Conservation (phyloP, 2,113 vertebrate species). For the Odobenus rosmarus region DNA sequence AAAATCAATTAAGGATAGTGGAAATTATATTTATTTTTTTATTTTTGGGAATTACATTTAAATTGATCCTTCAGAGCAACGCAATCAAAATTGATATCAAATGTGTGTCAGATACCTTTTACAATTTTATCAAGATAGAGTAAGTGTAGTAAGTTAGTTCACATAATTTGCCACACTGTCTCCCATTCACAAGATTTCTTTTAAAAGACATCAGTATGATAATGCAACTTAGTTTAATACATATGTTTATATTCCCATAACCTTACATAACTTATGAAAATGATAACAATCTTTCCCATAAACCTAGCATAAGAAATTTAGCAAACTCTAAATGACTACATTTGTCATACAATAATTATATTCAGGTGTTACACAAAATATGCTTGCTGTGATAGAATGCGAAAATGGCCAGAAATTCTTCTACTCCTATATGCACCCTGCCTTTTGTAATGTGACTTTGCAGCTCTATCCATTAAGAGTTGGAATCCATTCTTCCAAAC, state of each 20-base stretch:
- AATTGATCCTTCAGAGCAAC: slow-evolving; percentile 9
- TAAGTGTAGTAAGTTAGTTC: background rate
- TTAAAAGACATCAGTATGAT: background rate
- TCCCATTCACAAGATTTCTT: slow-evolving; percentile 9
- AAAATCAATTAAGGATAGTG: slow-evolving; percentile 50
- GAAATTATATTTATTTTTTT: background rate
- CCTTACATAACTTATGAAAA: background rate
- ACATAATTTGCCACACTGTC: background rate
- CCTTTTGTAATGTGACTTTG: background rate
- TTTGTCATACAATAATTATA: background rate
- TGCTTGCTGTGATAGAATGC: background rate
- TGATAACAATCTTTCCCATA: background rate
- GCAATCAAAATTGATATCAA: slow-evolving; percentile 38
- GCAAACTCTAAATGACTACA: background rate
- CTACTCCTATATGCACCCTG: background rate
- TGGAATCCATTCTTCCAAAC: background rate
- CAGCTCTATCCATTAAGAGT: background rate
- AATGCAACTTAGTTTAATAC: slow-evolving; percentile 9
- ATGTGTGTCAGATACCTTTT: background rate
- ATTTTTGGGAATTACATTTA: slow-evolving; percentile 53
- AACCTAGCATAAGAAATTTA: slow-evolving; percentile 17
- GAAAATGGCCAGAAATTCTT: background rate
- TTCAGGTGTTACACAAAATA: background rate
- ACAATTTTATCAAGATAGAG: slow-evolving; percentile 16
- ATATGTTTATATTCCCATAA: background rate